phyloP scores from a whole-genome alignment of 2,888 invertebrate species.

The Platycheirus albimanus region DNA sequence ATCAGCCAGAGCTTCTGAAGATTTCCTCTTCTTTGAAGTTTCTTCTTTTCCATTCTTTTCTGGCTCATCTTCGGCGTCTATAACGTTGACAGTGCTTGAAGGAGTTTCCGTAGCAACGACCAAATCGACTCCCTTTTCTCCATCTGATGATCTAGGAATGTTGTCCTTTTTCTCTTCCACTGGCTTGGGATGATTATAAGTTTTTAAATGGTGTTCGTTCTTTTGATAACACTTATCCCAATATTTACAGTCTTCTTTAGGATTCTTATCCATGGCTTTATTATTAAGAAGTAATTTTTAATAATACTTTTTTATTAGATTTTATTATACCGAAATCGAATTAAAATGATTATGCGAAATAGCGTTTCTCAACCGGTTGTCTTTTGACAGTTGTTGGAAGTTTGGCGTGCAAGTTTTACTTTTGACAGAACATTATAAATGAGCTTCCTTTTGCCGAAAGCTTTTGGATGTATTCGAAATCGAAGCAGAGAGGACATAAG shows the following conservation, averaged over 20 bases:
- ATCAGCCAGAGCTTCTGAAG: conserved; percentile 24
- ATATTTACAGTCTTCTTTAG: conserved; percentile 88
- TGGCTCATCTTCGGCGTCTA: not conserved
- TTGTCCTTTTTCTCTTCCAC: conserved; percentile 50
- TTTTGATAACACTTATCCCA: conserved; percentile 91
- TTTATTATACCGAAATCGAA: no score
- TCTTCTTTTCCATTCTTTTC: not conserved
- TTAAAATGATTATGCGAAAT: not conserved
- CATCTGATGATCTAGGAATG: not conserved
- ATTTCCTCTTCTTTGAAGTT: conserved; percentile 39
- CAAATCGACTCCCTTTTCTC: conserved; percentile 29
- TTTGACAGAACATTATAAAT: no score
- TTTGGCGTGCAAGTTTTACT: no score
- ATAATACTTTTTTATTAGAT: not conserved
- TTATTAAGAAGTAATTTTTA: not conserved
- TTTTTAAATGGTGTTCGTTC: conserved; percentile 88
- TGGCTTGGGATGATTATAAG: conserved; percentile 88
- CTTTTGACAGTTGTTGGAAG: not conserved
- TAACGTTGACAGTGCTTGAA: not conserved
- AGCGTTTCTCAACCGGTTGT: conserved; percentile 24
- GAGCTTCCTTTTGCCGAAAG: conserved; percentile 32
- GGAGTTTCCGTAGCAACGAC: not conserved
- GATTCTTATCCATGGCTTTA: conserved; percentile 73
- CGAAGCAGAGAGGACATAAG: no score
- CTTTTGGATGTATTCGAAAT: no score